Base-by-base conservation (phyloP, 1,140 invertebrate genomes). In the Lordiphosa collinella region DNA sequence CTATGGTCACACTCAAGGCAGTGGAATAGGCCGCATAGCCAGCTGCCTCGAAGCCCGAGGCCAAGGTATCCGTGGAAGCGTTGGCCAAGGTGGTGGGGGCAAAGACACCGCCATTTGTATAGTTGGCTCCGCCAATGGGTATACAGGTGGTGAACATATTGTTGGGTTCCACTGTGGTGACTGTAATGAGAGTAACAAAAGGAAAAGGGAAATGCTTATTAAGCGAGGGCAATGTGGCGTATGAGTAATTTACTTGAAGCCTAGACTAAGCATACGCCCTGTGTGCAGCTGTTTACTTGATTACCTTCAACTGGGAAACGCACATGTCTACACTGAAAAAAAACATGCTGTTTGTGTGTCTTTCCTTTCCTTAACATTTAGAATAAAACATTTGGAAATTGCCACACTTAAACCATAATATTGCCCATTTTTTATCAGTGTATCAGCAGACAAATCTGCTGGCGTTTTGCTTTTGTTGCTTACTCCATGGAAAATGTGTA, bases 1-100 rank as follows among this genome's bases (percentile, higher is more conserved):
- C 96, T 71, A 98, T 96, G 1, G 96, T 98, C 0, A 98, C 94
- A 80, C 95, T 96, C 2, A 98, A 89, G 1, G 96, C 96, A 0
- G 96, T 97, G 0, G 94, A 96, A 79, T 97, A 97, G 1, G 95
- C 94, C 0, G 95, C 94, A 72, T 96, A 96, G 5, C 95, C 95
- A n/a, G 94, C 93, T 0, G 93, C 94, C 87, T 95, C 94, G 32
- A 95, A 90, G 63, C 93, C 94, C 3, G 94, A 94, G 34, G 86
- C 86, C 25, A 94, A 86, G 2, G 94, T 93, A 84, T 94, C 94
- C 25, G 92, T 91, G 31, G 92, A 93, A 0, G 92, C 91, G 74
- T 93, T 92, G 54, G 91, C 89, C 52, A 92, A 61, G 41, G 90
- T 91, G 88, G 91, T 71, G 89, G 89, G 88, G 78, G 91, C 58